Conservation (phyloP, 2,888 invertebrate genomes). For the Macrosoma leucophasiata region DNA sequence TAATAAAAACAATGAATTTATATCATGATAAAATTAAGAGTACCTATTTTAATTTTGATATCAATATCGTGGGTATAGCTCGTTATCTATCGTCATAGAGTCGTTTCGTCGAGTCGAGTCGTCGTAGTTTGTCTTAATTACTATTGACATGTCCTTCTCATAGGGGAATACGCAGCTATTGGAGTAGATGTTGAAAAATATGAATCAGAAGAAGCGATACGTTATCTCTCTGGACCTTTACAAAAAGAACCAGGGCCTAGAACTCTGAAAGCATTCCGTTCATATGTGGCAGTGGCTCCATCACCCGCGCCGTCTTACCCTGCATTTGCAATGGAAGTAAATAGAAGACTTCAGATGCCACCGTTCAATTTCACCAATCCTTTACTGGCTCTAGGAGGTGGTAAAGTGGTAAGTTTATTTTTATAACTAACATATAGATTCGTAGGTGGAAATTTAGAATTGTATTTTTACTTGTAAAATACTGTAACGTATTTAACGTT, state of each 20-base stretch:
- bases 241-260: conserved; percentile 77
- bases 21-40: no score
- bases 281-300: conserved; percentile 89
- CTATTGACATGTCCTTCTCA: no score
- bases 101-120: no score
- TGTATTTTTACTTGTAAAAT: no score
- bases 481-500: no score
- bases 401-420: conserved; percentile 78
- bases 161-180: conserved; percentile 95
- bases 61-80: no score
- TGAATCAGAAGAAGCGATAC: conserved; percentile 83
- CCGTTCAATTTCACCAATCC: conserved; percentile 94
- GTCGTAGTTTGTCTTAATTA: no score
- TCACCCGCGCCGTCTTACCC: conserved; percentile 83
- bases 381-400: conserved; percentile 80
- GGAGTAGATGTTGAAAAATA: conserved; percentile 94
- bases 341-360: conserved; percentile 86
- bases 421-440: conserved; percentile 3
- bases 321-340: conserved; percentile 84
- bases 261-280: conserved; percentile 83
- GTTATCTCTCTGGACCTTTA: conserved; percentile 86
- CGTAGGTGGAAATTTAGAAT: no score
- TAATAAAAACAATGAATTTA: no score
- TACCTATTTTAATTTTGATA: no score
- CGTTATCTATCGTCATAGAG: no score